A percentile compares a stretch with the other conserved stretches of the same genome.
phyloP scores from a whole-genome alignment of 1,140 invertebrate genomes.

The Oryzaephilus surinamensis region DNA sequence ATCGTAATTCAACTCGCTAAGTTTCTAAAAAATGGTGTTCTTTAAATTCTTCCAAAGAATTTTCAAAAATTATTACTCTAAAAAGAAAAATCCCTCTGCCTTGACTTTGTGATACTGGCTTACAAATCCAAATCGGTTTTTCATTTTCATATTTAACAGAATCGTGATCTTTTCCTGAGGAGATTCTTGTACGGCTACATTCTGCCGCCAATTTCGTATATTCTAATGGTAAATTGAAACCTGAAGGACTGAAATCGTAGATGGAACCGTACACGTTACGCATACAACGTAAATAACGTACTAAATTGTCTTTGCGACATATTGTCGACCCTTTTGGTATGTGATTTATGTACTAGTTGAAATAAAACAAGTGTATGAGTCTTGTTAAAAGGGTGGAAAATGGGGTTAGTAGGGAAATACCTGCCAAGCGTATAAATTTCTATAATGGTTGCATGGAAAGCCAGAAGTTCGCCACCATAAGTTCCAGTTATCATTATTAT shows the following conservation, averaged over 20 bases:
- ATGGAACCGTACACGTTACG: slow-evolving; percentile 66
- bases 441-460: slow-evolving; percentile 58
- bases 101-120: slow-evolving; percentile 74
- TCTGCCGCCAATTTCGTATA: slow-evolving; percentile 74
- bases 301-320: slow-evolving; percentile 70
- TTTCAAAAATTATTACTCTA: slow-evolving; percentile 41
- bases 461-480: slow-evolving; percentile 71
- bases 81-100: slow-evolving; percentile 75
- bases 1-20: slow-evolving; percentile 64
- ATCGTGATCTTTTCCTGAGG: slow-evolving; percentile 19
- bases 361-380: slow-evolving; percentile 3
- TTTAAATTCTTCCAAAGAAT: background rate
- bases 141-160: slow-evolving; percentile 32
- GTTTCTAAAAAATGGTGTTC: slow-evolving; percentile 44
- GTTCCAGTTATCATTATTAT: slow-evolving; percentile 62
- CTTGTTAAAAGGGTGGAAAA: background rate
- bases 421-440: slow-evolving; percentile 61
- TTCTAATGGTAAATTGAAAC: slow-evolving; percentile 72
- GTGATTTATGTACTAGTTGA: slow-evolving; percentile 68
- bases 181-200: slow-evolving; percentile 49
- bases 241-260: slow-evolving; percentile 68
- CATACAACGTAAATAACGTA: slow-evolving; percentile 69
- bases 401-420: slow-evolving; percentile 31
- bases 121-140: slow-evolving; percentile 68
- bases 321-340: slow-evolving; percentile 73